Percentiles rank a stretch among this genome's conserved stretches.
These are phyloP conservation scores for Oncorhynchus keta DNA, from an alignment of 2,113 vertebrate species.

Conservation along the genomic window DNA sequence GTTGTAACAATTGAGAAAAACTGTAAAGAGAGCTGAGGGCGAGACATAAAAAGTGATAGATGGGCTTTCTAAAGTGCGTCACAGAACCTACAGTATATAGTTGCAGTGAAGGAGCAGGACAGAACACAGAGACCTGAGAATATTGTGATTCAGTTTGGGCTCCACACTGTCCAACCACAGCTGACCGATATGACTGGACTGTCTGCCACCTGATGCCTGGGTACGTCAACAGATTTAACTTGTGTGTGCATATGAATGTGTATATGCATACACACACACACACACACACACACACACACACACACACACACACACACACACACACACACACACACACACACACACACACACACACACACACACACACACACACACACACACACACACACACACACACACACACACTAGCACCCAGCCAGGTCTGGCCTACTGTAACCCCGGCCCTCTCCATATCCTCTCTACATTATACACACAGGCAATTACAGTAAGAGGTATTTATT, in stretches of 20 bases:
- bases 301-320: conserved; percentile 14
- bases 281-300: conserved; percentile 11
- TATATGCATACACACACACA: too few species aligned
- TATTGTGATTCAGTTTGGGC: neutral
- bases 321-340: conserved; percentile 18
- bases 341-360: conserved; percentile 12
- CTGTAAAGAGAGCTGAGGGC: neutral
- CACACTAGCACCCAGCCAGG: conserved; percentile 34
- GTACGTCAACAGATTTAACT: too few species aligned
- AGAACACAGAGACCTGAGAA: neutral
- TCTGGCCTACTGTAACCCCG: neutral
- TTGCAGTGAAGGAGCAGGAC: neutral
- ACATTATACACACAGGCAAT: conserved; percentile 52
- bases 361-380: conserved; percentile 18
- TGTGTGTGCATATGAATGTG: too few species aligned
- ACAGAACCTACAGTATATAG: neutral
- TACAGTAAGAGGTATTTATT: conserved; percentile 52
- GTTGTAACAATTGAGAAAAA: too few species aligned
- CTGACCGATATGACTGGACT: neutral
- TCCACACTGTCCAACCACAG: neutral
- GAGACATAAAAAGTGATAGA: conserved; percentile 13
- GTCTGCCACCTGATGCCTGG: conserved; percentile 30
- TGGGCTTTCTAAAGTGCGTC: neutral
- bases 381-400: conserved; percentile 8
- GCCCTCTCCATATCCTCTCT: neutral